A percentile compares a stretch with the other conserved stretches of the same genome.
These are phyloP conservation scores for Lucilia cuprina DNA, from an alignment of 1,140 invertebrate genomes.

Conservation along the genomic window DNA sequence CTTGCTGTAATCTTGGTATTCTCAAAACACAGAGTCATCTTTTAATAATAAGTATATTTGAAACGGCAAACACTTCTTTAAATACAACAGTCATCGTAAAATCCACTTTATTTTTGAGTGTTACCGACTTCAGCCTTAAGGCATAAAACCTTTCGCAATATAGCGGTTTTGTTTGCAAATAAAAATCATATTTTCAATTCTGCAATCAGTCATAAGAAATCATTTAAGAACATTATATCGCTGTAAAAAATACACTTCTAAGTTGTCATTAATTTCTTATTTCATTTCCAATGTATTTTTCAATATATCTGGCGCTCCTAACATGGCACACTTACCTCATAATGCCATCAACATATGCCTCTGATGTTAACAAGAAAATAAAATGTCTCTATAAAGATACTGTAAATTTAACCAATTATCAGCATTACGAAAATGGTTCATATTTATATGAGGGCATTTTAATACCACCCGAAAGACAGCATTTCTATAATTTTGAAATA, in stretches of 20 bases:
- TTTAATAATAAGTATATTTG: too few species aligned
- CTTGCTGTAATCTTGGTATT: too few species aligned
- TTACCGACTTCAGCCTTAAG: too few species aligned
- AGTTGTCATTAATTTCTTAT: not conserved
- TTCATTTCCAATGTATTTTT: not conserved
- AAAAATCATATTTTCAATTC: not conserved
- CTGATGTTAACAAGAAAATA: not conserved
- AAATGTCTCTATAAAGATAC: slow-evolving; percentile 50
- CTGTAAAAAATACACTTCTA: not conserved
- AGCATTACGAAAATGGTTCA: slow-evolving; percentile 45
- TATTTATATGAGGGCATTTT: slow-evolving; percentile 46
- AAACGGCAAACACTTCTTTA: too few species aligned
- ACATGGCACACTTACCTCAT: not conserved
- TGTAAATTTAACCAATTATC: slow-evolving; percentile 39
- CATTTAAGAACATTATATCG: not conserved
- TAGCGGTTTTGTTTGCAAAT: not conserved
- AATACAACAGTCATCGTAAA: too few species aligned
- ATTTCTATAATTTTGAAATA: slow-evolving; percentile 42
- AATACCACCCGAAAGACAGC: slow-evolving; percentile 42
- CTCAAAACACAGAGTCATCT: too few species aligned
- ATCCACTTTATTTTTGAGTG: too few species aligned
- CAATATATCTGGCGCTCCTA: not conserved
- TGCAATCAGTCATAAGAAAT: not conserved
- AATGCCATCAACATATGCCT: not conserved
- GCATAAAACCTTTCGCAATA: too few species aligned